Conservation (phyloP, 2,797 vertebrate species). For the Gymnoscopelus microlampas region DNA sequence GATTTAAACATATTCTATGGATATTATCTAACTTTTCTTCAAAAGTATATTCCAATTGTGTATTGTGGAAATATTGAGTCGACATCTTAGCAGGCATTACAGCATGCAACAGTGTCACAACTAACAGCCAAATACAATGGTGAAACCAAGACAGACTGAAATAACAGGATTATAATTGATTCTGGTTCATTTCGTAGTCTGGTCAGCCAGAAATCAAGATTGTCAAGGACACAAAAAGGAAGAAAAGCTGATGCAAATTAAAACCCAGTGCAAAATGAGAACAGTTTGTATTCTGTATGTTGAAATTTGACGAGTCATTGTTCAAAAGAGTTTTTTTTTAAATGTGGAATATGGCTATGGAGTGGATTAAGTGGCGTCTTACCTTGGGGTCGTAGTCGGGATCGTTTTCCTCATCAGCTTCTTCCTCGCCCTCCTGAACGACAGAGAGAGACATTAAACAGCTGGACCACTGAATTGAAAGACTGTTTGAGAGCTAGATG, state of each 20-base stretch:
- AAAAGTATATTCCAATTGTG: neutral
- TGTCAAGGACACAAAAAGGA: neutral
- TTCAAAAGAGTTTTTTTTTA: conserved; percentile 18
- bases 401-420: conserved; percentile 98
- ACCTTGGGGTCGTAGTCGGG: conserved; percentile 98
- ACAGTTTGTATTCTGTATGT: conserved; percentile 75
- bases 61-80: neutral
- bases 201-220: conserved; percentile 27
- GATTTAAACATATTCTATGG: neutral
- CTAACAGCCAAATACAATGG: neutral
- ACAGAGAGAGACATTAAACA: too few species aligned
- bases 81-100: conserved; percentile 27
- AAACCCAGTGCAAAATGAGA: conserved; percentile 61
- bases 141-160: conserved; percentile 4
- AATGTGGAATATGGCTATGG: neutral
- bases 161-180: neutral
- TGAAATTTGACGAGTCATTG: conserved; percentile 53
- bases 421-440: conserved; percentile 94
- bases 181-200: neutral
- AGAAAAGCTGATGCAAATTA: conserved; percentile 53
- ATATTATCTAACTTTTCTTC: too few species aligned
- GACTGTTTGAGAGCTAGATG: too few species aligned
- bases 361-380: conserved; percentile 47
- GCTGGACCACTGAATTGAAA: too few species aligned
- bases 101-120: conserved; percentile 40